A percentile compares a stretch with the other conserved stretches of the same genome.
These are phyloP conservation scores for Malacoraja senta DNA, from an alignment of 2,797 vertebrate genomes.

Conservation along the genomic window DNA sequence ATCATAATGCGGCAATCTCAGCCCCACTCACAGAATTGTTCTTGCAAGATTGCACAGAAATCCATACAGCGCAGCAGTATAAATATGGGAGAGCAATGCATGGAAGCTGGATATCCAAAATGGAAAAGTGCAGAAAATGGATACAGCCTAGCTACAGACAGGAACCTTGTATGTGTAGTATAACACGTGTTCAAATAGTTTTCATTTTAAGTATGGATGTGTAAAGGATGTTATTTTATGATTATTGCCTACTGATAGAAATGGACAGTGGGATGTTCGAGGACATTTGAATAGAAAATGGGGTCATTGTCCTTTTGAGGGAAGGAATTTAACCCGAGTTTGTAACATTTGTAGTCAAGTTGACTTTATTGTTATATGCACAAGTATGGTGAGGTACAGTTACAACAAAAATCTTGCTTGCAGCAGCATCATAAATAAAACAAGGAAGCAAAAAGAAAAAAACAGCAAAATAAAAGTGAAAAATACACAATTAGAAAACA, in stretches of 20 bases:
- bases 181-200: neutral
- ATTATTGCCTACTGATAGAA: neutral
- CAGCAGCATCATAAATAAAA: no score
- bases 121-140: neutral
- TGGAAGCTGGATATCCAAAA: neutral
- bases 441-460: no score
- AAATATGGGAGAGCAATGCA: neutral
- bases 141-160: neutral
- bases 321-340: neutral
- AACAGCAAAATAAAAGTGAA: no score
- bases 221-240: neutral
- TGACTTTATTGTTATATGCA: no score
- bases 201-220: neutral
- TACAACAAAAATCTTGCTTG: no score
- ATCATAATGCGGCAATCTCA: neutral
- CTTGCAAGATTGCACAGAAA: neutral
- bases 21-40: neutral
- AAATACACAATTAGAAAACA: no score
- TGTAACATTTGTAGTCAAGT: no score
- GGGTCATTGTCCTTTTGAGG: neutral
- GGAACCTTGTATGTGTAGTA: neutral
- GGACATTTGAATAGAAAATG: neutral
- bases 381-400: no score
- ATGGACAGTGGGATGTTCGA: neutral
- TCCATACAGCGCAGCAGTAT: conserved; percentile 3